Percentiles rank a stretch among this genome's conserved stretches.
Conservation (phyloP, 2,113 vertebrate genomes). For the Gorsachius goisagi region DNA sequence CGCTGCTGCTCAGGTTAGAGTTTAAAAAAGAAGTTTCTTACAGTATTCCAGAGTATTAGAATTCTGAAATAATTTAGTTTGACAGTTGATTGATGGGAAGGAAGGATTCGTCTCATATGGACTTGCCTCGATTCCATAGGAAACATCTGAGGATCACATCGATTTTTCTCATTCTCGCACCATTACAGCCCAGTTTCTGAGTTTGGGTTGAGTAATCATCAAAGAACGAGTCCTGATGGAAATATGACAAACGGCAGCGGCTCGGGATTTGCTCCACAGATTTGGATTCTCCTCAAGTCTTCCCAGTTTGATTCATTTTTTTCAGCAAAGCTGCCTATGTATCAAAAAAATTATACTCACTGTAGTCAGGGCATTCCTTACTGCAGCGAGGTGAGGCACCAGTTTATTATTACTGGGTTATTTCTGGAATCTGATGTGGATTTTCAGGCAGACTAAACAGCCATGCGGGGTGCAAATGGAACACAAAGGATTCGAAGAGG, state of each 20-base stretch:
- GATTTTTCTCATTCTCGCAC: background rate
- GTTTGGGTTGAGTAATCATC: background rate
- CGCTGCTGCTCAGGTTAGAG: background rate
- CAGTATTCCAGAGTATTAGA: background rate
- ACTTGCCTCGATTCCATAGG: background rate
- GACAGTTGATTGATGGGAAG: background rate
- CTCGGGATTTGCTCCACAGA: background rate
- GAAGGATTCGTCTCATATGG: background rate
- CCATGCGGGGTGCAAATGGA: background rate
- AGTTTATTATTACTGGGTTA: background rate
- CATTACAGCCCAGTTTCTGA: background rate
- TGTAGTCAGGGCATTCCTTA: background rate
- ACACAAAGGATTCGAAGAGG: background rate
- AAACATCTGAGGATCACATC: background rate
- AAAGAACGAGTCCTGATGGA: background rate
- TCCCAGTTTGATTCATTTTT: background rate
- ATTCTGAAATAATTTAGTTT: background rate
- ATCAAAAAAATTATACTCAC: background rate
- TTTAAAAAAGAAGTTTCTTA: background rate
- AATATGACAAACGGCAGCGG: background rate
- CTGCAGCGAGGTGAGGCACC: background rate
- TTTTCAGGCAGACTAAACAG: background rate
- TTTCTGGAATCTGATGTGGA: background rate
- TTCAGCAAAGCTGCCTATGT: background rate
- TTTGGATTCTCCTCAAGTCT: background rate